Conservation (phyloP, 2,113 vertebrate genomes). For the Labeo catla region DNA sequence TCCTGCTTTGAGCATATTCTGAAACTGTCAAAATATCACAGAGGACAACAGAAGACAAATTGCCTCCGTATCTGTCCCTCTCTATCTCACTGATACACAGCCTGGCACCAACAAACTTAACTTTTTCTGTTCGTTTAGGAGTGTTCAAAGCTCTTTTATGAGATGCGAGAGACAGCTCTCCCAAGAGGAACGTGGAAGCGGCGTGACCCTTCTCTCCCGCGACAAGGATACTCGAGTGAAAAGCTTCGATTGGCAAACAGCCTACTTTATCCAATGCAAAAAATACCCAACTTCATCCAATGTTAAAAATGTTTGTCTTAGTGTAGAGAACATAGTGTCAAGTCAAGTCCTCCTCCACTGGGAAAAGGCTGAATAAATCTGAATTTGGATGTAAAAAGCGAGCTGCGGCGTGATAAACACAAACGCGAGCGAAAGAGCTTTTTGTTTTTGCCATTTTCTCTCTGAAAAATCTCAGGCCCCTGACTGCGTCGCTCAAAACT, state of each 20-base stretch:
- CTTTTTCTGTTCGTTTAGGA: constrained; percentile 45
- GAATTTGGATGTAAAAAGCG: background rate
- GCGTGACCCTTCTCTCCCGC: constrained; percentile 26
- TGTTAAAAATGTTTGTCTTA: constrained; percentile 30
- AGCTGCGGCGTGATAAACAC: background rate
- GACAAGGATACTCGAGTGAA: constrained; percentile 20
- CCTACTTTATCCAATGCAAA: constrained; percentile 46
- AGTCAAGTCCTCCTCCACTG: background rate
- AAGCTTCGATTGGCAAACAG: constrained; percentile 35
- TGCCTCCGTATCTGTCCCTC: constrained; percentile 47
- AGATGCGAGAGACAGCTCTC: constrained; percentile 31
- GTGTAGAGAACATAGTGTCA: constrained; percentile 17
- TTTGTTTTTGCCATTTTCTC: constrained; percentile 22
- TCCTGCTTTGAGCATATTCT: constrained; percentile 17
- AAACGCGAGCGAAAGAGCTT: background rate
- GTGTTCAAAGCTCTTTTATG: constrained; percentile 24
- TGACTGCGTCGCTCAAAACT: background rate
- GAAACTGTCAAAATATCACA: constrained; percentile 26
- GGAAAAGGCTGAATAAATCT: background rate
- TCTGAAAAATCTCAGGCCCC: background rate
- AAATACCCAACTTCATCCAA: constrained; percentile 34
- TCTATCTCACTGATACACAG: constrained; percentile 35
- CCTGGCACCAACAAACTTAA: constrained; percentile 41
- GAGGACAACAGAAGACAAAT: constrained; percentile 49
- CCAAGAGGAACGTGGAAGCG: background rate